Evolutionary conservation across 2,113 vertebrate species (phyloP), one percentile per base, ranked within the genome.

Genomic region (Eulemur rufifrons): DNA sequence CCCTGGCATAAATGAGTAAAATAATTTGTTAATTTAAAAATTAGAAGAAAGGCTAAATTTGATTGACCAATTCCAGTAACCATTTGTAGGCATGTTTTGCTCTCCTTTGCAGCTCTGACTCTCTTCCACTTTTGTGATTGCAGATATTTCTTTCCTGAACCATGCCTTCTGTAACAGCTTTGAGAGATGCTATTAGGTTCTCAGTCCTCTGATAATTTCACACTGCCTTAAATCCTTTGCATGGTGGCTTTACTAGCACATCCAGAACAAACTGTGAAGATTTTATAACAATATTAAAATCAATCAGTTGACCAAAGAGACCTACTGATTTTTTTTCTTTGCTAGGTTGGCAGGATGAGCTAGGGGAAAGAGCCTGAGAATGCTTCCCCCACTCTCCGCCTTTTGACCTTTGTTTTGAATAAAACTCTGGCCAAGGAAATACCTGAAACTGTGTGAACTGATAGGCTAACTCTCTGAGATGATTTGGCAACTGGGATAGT

Each of bases 281-380:
- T 52, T 89, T 91, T 56, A 78, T 64, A 94, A 96, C 0, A 18
- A 56, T 77, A 69, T 93, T 94, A 91, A 94, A 94, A 95, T 89
- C 73, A 78, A 15, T 92, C 37, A 50, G 42, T 68, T 83, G 81
- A 87, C 64, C 14, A 45, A 71, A 87, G 91, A 68, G 45, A 78
- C 17, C 45, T 88, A 61, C 18, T 17, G 11, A 14, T 69, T 77
- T 77, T 85, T 56, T 88, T 68, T 59, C 56, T 52, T 59, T 29
- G 61, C 50, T 73, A 66, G 11, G 21, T 37, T 54, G 5, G 68
- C 47, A 92, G 37, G 21, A 63, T 82, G 50, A 73, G 32, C 56
- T 47, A 92, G 84, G 69, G 34, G 25, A 94, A 87, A 37, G 90
- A 47, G 23, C 59, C 2, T 78, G 45, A 92, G 37, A 84, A 4